A percentile compares a stretch with the other conserved stretches of the same genome.
These are phyloP conservation scores for Sycophila sp. DNA, from an alignment of 1,140 invertebrate genomes.

Conservation along the genomic window DNA sequence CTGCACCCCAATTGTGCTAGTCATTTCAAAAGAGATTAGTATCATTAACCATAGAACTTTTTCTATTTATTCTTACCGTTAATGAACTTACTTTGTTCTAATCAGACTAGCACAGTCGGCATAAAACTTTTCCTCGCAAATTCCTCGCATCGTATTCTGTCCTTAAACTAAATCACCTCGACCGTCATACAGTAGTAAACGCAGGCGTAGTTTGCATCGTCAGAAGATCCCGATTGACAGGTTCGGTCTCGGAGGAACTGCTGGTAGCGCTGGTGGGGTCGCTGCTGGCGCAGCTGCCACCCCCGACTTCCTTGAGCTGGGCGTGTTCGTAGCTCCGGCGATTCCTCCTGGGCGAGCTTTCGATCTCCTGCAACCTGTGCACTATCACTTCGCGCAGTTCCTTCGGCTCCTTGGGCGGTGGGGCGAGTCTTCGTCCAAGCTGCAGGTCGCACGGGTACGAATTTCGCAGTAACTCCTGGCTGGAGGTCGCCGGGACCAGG, in stretches of 20 bases:
- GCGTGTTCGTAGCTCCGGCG: constrained; percentile 51
- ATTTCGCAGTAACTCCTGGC: not conserved
- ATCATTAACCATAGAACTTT: too few relatives aligned
- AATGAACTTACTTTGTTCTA: too few relatives aligned
- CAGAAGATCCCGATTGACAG: too few relatives aligned
- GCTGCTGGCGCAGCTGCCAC: constrained; percentile 30
- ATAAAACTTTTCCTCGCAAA: too few relatives aligned
- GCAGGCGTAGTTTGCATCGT: too few relatives aligned
- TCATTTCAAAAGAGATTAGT: too few relatives aligned
- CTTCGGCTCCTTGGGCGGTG: constrained; percentile 3
- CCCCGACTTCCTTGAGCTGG: constrained; percentile 38
- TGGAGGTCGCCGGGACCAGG: not conserved
- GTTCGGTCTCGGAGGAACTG: constrained; percentile 48
- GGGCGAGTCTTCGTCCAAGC: not conserved
- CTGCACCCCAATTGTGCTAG: too few relatives aligned
- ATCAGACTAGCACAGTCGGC: too few relatives aligned
- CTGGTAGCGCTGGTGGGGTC: constrained; percentile 35
- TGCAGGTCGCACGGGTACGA: not conserved
- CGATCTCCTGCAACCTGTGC: not conserved
- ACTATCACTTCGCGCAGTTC: constrained; percentile 20
- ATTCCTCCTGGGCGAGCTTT: constrained; percentile 38
- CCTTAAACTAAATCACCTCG: too few relatives aligned
- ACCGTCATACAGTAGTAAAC: too few relatives aligned
- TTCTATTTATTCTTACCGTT: too few relatives aligned
- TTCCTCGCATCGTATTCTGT: too few relatives aligned